Conservation (phyloP, 2,113 vertebrate species). For the Stigmatopora nigra region DNA sequence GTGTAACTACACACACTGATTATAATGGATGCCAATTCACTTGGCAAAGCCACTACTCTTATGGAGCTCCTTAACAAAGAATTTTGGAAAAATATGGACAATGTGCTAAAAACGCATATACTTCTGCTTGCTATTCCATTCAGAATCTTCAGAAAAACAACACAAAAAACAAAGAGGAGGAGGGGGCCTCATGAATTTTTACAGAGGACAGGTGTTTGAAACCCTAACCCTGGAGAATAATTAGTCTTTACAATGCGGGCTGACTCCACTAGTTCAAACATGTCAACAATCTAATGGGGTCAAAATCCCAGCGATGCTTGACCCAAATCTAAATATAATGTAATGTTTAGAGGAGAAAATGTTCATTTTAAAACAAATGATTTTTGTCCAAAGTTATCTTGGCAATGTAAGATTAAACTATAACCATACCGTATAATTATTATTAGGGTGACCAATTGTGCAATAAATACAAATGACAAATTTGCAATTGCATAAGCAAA, state of each 20-base stretch:
- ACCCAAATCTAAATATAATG: slow-evolving; percentile 52
- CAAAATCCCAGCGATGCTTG: slow-evolving; percentile 51
- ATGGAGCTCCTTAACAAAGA: slow-evolving; percentile 23
- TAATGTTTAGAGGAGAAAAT: slow-evolving; percentile 39
- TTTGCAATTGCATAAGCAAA: too few relatives aligned
- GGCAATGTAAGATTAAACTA: too few relatives aligned
- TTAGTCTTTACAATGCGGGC: slow-evolving; percentile 44
- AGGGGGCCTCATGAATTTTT: slow-evolving; percentile 25
- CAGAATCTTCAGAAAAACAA: slow-evolving; percentile 39
- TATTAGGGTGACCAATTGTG: too few relatives aligned
- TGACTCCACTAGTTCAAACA: slow-evolving; percentile 42
- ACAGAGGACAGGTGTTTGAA: slow-evolving; percentile 51
- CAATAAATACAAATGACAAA: too few relatives aligned
- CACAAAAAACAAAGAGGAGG: slow-evolving; percentile 41
- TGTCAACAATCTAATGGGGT: slow-evolving; percentile 51
- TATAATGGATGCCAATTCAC: background rate
- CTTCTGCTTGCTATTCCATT: slow-evolving; percentile 34
- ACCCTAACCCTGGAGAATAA: slow-evolving; percentile 44
- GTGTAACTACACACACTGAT: too few relatives aligned
- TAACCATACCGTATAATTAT: too few relatives aligned
- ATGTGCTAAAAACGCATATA: slow-evolving; percentile 45
- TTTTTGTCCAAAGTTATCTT: too few relatives aligned
- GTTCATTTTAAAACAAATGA: too few relatives aligned
- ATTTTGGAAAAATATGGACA: slow-evolving; percentile 32
- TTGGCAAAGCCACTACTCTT: slow-evolving; percentile 11